Evolutionary conservation across 2,113 vertebrate genomes (phyloP).

Genomic region (Sclerurus mexicanus): DNA sequence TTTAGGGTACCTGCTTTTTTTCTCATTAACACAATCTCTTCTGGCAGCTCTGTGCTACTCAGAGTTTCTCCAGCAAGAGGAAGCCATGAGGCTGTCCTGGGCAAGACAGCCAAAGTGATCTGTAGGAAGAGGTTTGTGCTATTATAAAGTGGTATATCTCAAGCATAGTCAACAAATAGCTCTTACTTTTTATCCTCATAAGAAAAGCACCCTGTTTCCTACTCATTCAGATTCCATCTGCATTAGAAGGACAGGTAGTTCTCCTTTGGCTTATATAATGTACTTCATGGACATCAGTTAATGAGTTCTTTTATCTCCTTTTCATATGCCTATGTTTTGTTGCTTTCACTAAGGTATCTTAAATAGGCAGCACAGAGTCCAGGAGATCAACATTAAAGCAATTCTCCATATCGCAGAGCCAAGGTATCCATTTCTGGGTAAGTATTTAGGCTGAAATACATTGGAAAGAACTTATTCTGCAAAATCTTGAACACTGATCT

Average conservation of each 20-base stretch:
- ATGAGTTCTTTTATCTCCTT: neutral
- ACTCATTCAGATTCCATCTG: neutral
- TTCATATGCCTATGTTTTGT: neutral
- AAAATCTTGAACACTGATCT: neutral
- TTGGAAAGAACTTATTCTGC: neutral
- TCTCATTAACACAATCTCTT: neutral
- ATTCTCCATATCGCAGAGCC: neutral
- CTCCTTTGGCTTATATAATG: neutral
- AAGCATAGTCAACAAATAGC: neutral
- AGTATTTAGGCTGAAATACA: neutral
- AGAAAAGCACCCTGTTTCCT: neutral
- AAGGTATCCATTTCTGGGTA: neutral
- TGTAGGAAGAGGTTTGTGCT: neutral
- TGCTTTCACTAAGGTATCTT: neutral
- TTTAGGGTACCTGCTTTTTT: neutral
- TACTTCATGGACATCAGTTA: neutral
- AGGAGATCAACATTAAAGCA: neutral
- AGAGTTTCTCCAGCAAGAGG: neutral
- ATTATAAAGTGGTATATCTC: neutral
- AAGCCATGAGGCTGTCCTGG: neutral
- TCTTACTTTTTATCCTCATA: neutral
- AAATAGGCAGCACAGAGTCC: neutral
- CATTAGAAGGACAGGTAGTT: neutral
- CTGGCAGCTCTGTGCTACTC: neutral
- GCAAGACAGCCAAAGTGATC: neutral